Percentiles rank a stretch among this genome's conserved stretches.
These are phyloP conservation scores for Choloepus hoffmanni DNA, from an alignment of 2,113 vertebrate genomes.

Conservation along the genomic window DNA sequence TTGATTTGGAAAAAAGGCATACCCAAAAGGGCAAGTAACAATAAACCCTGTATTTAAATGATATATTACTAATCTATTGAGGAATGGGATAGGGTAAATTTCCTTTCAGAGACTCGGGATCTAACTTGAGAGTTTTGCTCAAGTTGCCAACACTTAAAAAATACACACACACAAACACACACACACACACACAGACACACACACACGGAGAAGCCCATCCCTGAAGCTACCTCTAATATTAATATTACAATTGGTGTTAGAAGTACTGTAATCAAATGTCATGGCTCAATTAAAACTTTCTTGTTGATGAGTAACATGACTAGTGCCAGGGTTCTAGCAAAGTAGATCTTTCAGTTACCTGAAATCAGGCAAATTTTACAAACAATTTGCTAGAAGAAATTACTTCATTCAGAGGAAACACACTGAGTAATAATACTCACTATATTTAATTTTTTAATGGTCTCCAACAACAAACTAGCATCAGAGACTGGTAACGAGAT, in stretches of 20 bases:
- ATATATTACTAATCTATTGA: neutral
- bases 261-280: conserved; percentile 39
- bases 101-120: conserved; percentile 17
- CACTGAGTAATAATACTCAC: neutral
- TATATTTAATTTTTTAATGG: conserved; percentile 2
- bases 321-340: neutral
- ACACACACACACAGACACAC: neutral
- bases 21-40: conserved; percentile 27
- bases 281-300: neutral
- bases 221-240: neutral
- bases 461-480: neutral
- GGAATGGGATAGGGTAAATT: neutral
- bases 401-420: neutral
- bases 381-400: neutral
- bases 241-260: neutral
- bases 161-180: neutral
- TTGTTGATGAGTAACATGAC: neutral
- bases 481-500: neutral
- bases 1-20: conserved; percentile 34
- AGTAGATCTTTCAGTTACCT: neutral
- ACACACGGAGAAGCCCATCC: neutral
- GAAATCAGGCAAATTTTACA: conserved; percentile 23
- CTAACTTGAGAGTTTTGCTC: conserved; percentile 40
- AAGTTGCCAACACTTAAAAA: conserved; percentile 23
- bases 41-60: conserved; percentile 9